These are phyloP conservation scores for Falco cherrug DNA, from an alignment of 2,797 vertebrate species.

Conservation along the genomic window DNA sequence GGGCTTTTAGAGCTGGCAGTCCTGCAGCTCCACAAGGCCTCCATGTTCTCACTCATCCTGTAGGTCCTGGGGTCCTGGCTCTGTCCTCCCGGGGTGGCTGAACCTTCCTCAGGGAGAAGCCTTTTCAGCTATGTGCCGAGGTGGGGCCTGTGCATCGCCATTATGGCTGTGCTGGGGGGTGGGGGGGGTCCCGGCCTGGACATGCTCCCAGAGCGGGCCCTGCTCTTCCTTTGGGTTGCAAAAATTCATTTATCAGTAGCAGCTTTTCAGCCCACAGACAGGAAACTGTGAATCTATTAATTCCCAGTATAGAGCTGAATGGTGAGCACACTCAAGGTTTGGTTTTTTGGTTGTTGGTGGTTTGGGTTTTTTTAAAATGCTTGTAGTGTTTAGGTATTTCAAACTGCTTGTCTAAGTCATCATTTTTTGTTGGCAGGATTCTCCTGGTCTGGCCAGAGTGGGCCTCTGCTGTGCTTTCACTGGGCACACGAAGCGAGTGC, in stretches of 20 bases:
- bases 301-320: not conserved
- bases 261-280: not conserved
- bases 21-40: accelerated
- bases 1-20: accelerated
- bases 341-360: too few species aligned
- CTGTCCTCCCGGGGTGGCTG: accelerated
- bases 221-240: accelerated
- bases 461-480: accelerated
- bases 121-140: accelerated
- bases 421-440: accelerated
- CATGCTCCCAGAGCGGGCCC: accelerated
- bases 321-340: not conserved
- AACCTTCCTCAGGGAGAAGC: accelerated
- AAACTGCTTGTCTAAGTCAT: accelerated
- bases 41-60: accelerated
- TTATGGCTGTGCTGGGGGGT: accelerated
- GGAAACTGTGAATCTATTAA: not conserved
- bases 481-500: accelerated
- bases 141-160: accelerated
- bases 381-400: accelerated
- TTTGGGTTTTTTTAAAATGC: accelerated
- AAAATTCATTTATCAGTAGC: not conserved
- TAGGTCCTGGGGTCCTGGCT: accelerated
- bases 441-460: too few species aligned
- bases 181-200: accelerated